Evolutionary conservation across 2,888 invertebrate species (phyloP).

Genomic region (Plebejus anna): DNA sequence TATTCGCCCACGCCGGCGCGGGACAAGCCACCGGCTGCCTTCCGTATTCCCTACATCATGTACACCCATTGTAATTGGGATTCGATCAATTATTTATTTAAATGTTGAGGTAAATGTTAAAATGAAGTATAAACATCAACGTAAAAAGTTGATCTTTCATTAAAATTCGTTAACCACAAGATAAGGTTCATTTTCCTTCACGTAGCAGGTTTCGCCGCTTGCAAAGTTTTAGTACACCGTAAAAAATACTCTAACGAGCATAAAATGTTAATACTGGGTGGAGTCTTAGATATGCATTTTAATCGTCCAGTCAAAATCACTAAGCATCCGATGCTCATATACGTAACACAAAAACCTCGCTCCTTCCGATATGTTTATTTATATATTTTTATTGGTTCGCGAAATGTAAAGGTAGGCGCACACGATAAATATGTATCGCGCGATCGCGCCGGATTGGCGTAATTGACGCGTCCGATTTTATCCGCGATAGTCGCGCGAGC

Average conservation of each 20-base stretch:
- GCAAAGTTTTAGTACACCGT: background rate
- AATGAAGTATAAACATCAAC: background rate
- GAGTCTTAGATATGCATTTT: constrained; percentile 15
- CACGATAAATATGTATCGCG: constrained; percentile 72
- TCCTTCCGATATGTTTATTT: constrained; percentile 22
- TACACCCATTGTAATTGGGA: constrained; percentile 30
- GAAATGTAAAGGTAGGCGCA: constrained; percentile 60
- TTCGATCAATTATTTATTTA: constrained; percentile 25
- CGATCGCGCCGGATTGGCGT: constrained; percentile 65
- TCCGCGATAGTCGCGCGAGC: constrained; percentile 68
- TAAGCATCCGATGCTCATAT: constrained; percentile 33
- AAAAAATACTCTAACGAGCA: constrained; percentile 14
- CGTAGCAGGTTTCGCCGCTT: background rate
- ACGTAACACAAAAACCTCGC: constrained; percentile 34
- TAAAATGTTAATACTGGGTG: constrained; percentile 20
- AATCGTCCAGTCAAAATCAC: constrained; percentile 6
- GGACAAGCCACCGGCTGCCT: constrained; percentile 55
- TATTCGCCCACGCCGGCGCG: constrained; percentile 57
- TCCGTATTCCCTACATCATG: constrained; percentile 37
- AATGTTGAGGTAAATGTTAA: background rate
- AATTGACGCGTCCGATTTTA: constrained; percentile 77
- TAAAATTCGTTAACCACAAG: background rate
- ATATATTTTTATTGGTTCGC: constrained; percentile 31
- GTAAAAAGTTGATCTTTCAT: background rate
- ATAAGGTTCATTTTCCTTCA: background rate